These are phyloP conservation scores for Nebria salina DNA, from an alignment of 2,888 invertebrate species.

Conservation along the genomic window DNA sequence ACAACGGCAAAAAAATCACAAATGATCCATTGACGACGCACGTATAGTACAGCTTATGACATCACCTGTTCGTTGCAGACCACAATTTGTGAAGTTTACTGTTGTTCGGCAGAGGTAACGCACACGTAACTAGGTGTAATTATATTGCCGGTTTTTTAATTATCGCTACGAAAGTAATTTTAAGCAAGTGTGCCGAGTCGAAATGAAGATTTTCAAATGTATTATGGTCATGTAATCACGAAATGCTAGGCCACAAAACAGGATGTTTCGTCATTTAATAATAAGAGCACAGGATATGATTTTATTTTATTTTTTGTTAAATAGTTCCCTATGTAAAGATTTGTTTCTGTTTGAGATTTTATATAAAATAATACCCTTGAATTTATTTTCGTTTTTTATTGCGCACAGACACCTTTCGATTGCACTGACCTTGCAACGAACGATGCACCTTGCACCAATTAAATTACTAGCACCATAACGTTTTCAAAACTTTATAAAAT, in stretches of 20 bases:
- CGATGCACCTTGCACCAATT: too few relatives aligned
- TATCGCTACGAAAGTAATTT: neutral
- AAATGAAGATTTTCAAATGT: neutral
- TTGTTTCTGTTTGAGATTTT: neutral
- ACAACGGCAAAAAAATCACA: neutral
- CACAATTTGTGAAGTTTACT: constrained; percentile 8
- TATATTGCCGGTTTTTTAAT: neutral
- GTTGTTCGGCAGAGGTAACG: constrained; percentile 4
- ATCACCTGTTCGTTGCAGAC: constrained; percentile 7
- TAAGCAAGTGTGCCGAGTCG: neutral
- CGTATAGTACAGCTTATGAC: neutral
- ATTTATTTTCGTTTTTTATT: too few relatives aligned
- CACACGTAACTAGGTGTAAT: neutral
- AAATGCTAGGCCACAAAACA: constrained; percentile 4
- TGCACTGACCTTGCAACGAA: too few relatives aligned
- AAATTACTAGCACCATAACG: too few relatives aligned
- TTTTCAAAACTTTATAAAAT: too few relatives aligned
- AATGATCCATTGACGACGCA: neutral
- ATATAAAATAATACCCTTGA: too few relatives aligned
- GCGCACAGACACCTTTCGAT: too few relatives aligned
- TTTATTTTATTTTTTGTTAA: neutral
- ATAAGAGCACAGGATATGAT: constrained; percentile 15
- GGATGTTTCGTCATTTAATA: constrained; percentile 16
- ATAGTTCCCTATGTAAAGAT: neutral
- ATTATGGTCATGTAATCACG: neutral